Percentiles rank a stretch among this genome's conserved stretches.
Evolutionary conservation across 2,888 invertebrate genomes (phyloP).

Genomic region (Lasioglossum malachurum): DNA sequence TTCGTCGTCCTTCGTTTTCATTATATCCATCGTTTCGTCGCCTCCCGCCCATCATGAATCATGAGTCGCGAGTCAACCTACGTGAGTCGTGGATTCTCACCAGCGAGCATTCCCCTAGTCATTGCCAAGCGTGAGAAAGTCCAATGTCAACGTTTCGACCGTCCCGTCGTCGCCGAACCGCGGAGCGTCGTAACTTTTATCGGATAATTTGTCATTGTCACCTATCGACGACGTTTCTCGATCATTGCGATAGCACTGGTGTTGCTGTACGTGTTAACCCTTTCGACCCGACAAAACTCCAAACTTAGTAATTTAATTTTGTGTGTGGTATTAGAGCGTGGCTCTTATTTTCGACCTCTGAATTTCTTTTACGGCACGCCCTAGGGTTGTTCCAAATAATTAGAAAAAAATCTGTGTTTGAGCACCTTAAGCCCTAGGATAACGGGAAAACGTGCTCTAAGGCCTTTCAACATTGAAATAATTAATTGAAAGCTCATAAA

Average conservation of each 20-base stretch:
- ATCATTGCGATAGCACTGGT: background rate
- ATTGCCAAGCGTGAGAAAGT: background rate
- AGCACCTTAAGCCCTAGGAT: no score
- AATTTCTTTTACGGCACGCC: no score
- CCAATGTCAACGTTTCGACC: background rate
- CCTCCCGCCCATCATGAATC: background rate
- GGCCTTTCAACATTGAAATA: no score
- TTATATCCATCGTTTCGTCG: background rate
- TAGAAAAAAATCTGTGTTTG: no score
- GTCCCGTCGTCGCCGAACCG: no score
- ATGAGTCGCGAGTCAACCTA: background rate
- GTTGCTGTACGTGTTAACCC: background rate
- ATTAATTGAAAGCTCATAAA: no score
- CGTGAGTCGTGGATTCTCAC: background rate
- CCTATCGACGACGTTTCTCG: background rate
- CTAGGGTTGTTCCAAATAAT: no score
- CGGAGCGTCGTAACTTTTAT: background rate
- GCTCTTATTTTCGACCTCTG: no score
- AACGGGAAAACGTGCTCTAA: no score
- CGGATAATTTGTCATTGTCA: background rate
- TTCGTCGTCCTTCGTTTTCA: background rate
- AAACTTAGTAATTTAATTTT: no score
- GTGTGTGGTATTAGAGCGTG: no score
- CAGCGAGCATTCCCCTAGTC: background rate
- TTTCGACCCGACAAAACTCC: no score